These are phyloP conservation scores for Arctopsyche grandis DNA, from an alignment of 1,140 invertebrate genomes.

Conservation along the genomic window DNA sequence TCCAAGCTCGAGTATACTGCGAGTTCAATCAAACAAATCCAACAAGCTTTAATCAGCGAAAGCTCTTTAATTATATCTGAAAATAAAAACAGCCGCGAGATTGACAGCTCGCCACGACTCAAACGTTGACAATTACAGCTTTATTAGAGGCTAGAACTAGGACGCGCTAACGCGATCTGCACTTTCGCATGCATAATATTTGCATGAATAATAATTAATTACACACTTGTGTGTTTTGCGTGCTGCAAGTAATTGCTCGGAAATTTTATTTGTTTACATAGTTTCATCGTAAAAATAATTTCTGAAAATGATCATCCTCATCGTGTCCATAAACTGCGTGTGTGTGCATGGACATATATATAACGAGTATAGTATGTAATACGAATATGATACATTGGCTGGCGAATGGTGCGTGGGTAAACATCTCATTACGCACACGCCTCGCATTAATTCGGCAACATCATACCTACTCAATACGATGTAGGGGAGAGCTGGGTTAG, in stretches of 20 bases:
- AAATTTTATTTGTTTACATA: too few species aligned
- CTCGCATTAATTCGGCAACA: neutral
- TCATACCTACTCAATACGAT: too few species aligned
- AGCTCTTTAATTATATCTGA: constrained; percentile 32
- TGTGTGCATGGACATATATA: too few species aligned
- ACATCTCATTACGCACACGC: constrained; percentile 21
- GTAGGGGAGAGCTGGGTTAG: too few species aligned
- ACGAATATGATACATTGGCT: constrained; percentile 2
- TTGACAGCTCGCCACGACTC: neutral
- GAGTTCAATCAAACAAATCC: neutral
- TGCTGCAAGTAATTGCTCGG: too few species aligned
- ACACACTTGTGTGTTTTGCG: too few species aligned
- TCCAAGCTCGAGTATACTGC: too few species aligned
- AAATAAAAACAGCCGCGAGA: constrained; percentile 27
- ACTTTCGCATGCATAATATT: too few species aligned
- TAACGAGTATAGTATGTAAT: neutral
- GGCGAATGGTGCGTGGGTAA: constrained; percentile 4
- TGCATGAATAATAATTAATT: too few species aligned
- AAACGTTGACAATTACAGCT: neutral
- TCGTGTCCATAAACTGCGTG: neutral
- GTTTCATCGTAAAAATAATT: neutral
- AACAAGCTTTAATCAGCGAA: neutral
- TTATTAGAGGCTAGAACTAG: neutral
- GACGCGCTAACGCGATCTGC: too few species aligned
- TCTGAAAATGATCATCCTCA: constrained; percentile 4